Evolutionary conservation across 2,113 vertebrate species (phyloP), one percentile per base, ranked within the genome.

Genomic region (Catharus bicknelli): DNA sequence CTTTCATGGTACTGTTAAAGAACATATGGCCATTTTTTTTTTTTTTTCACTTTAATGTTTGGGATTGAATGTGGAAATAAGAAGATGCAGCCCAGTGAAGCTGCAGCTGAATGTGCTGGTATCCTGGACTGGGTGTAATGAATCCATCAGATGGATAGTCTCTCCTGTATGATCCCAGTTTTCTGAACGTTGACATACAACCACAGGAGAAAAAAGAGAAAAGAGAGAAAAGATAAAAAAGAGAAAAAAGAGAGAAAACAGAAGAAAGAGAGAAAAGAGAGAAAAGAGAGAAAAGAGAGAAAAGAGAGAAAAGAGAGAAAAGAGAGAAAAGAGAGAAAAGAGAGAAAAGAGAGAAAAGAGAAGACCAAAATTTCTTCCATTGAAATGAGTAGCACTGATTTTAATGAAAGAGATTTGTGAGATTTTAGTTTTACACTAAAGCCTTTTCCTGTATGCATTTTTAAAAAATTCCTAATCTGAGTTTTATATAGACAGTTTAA

Each of bases 401-500:
- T 93, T 87, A 85, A 82, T 70, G 50, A 88, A 93, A 78, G 21
- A 82, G 45, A 80, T 68, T 57, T 86, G 66, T 84, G 68, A 87
- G 72, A 69, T 63, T 85, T 89, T 80, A 25, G 25, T 62, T 92
- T 96, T 86, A 36, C 7, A 5, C 16, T 70, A 83, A 90, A 86
- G 29, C 5, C 2, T 83, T 83, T 84, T 27, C 40, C 58, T 0
- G 0, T 27, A 21, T 6, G 26, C 5, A 10, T 54, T 42, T 45
- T 82, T 79, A 36, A 4, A 26, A 0, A 2, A 73, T 83, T 90
- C 42, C n/a, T 94, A 88, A 94, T 94, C 66, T 91, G 70, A 93
- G 26, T 13, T 95, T 95, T 96, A 75, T 62, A 64, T 17, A 93
- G 53, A 54, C 48, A 55, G 29, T 43, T 90, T 95, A 96, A 93